A percentile compares a stretch with the other conserved stretches of the same genome.
These are phyloP conservation scores for Protaetia brevitarsis DNA, from an alignment of 1,140 invertebrate genomes.

Conservation along the genomic window DNA sequence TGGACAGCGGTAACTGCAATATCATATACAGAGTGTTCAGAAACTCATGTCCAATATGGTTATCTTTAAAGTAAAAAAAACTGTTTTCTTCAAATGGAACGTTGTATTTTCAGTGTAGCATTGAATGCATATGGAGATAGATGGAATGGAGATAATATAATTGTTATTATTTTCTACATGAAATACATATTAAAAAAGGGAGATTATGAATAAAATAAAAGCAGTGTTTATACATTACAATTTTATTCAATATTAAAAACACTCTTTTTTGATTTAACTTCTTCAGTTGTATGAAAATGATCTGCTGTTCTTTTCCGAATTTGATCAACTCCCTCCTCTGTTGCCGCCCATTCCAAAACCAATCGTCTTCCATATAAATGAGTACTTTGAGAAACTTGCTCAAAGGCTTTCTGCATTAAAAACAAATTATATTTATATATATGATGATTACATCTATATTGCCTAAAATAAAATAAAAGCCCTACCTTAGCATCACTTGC, in stretches of 20 bases:
- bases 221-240: neutral
- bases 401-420: conserved; percentile 76
- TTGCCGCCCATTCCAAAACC: conserved; percentile 93
- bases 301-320: conserved; percentile 83
- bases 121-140: too few relatives aligned
- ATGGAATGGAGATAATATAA: too few relatives aligned
- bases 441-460: neutral
- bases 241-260: conserved; percentile 52
- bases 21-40: too few relatives aligned
- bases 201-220: too few relatives aligned
- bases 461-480: neutral
- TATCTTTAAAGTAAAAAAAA: too few relatives aligned
- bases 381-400: conserved; percentile 89
- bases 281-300: conserved; percentile 56
- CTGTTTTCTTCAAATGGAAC: too few relatives aligned
- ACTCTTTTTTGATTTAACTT: conserved; percentile 54
- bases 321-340: conserved; percentile 74
- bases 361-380: conserved; percentile 95
- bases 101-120: too few relatives aligned
- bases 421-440: too few relatives aligned
- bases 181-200: too few relatives aligned
- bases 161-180: too few relatives aligned
- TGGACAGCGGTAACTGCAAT: too few relatives aligned
- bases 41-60: too few relatives aligned
- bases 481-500: conserved; percentile 88